phyloP scores from a whole-genome alignment of 2,797 vertebrate species.

The Hirundo rustica region DNA sequence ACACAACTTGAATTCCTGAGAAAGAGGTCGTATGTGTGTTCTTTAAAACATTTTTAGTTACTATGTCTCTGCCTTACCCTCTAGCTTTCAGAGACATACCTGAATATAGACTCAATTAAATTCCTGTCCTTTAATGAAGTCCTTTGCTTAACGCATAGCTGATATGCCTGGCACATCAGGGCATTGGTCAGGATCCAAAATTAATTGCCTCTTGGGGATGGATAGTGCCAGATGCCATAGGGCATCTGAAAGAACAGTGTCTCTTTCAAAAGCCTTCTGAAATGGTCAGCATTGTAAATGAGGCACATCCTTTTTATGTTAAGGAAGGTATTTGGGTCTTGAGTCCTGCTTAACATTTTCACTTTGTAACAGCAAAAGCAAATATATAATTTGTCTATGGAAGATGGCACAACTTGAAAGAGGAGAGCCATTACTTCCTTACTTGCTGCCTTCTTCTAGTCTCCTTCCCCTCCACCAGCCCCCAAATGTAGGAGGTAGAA shows the following conservation, averaged over 20 bases:
- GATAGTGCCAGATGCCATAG: not conserved
- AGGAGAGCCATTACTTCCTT: not conserved
- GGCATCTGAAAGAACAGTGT: not conserved
- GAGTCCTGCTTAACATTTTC: not conserved
- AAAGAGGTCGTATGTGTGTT: not conserved
- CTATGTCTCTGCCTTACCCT: not conserved
- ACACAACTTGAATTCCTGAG: not conserved
- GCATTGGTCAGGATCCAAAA: conserved; percentile 42
- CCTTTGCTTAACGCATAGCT: not conserved
- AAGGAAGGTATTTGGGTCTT: not conserved
- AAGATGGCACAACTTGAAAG: not conserved
- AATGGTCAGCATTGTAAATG: conserved; percentile 2
- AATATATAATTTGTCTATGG: not conserved
- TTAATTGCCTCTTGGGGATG: conserved; percentile 35
- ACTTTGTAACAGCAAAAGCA: not conserved
- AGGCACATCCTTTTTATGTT: not conserved
- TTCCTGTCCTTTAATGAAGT: conserved; percentile 44
- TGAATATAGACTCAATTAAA: conserved; percentile 52
- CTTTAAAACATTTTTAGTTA: conserved; percentile 22
- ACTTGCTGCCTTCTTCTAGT: not conserved
- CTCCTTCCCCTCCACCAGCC: not conserved
- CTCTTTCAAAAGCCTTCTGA: conserved; percentile 30
- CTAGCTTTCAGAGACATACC: conserved; percentile 2
- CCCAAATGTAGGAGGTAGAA: not conserved
- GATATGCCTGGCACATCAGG: not conserved